Base-by-base conservation (phyloP, 1,140 invertebrate genomes). In the Heliothis subflexa region DNA sequence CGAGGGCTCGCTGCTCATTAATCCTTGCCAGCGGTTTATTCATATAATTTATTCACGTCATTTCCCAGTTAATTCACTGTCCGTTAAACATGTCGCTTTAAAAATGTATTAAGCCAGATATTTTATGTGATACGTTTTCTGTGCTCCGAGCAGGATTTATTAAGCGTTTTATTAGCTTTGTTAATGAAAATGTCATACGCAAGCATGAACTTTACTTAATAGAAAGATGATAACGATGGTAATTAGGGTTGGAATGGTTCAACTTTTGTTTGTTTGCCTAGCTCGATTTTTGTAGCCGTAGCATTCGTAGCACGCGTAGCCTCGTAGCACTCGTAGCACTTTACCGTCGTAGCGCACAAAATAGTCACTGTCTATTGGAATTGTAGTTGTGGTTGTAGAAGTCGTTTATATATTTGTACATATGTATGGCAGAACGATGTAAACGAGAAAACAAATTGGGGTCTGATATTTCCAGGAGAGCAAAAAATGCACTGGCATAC, bases 11-110 rank as follows among this genome's bases (percentile, higher is more conserved):
- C 80, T 76, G 83, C 78, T 86, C 88, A 86, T 91, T 91, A 93
- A 89, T 89, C 86, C 84, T 82, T 83, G 86, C 85, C 84, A 80
- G 81, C 66, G 78, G 85, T 79, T 89, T 86, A 84, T 89, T 89
- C 86, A 89, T 91, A 89, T 92, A 86, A 88, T 89, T 89, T 91
- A 93, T 93, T 91, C 86, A 91, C 80, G 80, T 87, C 87, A 89
- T 91, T 90, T 90, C 82, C 80, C 83, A 83, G 87, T 86, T 90
- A 91, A 90, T 91, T 90, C 87, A 85, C 82, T 84, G 86, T 82
- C 83, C 83, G 85, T 86, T 88, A 87, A 90, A 86, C 87, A 89
- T 88, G 81, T 84, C 82, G 78, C 84, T 86, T 76, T 83, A 90
- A 74, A 90, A 91, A 88, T 89, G 47, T 70, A 70, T n/a, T 18